These are phyloP conservation scores for Pteropus alecto DNA, from an alignment of 2,113 vertebrate genomes.

Conservation along the genomic window DNA sequence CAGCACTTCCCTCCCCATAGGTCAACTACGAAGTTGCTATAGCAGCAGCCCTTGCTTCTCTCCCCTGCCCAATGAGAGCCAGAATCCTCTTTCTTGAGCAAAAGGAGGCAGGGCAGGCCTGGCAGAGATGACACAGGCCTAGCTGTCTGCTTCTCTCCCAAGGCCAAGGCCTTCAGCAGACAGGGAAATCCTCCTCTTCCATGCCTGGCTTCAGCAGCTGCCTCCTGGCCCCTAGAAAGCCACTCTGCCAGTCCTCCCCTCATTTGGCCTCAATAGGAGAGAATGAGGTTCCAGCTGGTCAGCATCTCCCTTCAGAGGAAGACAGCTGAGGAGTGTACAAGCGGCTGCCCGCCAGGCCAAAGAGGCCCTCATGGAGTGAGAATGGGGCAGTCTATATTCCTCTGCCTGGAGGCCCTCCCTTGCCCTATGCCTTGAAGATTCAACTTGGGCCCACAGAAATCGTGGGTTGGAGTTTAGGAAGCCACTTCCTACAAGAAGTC, in stretches of 20 bases:
- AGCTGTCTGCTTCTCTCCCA: background rate
- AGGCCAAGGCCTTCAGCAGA: background rate
- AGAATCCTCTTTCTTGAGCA: slow-evolving; percentile 1
- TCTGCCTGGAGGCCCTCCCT: slow-evolving; percentile 51
- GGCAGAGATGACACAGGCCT: background rate
- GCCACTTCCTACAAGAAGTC: slow-evolving; percentile 54
- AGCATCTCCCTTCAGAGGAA: slow-evolving; percentile 70
- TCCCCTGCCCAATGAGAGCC: background rate
- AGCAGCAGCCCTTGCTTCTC: background rate
- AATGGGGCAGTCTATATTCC: slow-evolving; percentile 16
- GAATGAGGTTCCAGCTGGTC: slow-evolving; percentile 75
- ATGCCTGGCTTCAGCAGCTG: slow-evolving; percentile 52
- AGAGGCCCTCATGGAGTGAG: slow-evolving; percentile 58
- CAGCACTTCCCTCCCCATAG: background rate
- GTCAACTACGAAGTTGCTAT: background rate
- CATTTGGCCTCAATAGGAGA: slow-evolving; percentile 65
- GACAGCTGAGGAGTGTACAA: slow-evolving; percentile 74
- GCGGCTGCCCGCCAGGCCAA: slow-evolving; percentile 54
- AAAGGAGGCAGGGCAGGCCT: slow-evolving; percentile 6
- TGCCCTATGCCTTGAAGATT: slow-evolving; percentile 24
- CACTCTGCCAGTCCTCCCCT: slow-evolving; percentile 58
- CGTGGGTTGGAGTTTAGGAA: slow-evolving; percentile 20
- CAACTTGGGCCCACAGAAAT: background rate
- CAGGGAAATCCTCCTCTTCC: slow-evolving; percentile 45
- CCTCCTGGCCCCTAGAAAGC: slow-evolving; percentile 61